Base-by-base conservation (phyloP, 92 coral and sea anemone genomes). In the Palythoa grandis region DNA sequence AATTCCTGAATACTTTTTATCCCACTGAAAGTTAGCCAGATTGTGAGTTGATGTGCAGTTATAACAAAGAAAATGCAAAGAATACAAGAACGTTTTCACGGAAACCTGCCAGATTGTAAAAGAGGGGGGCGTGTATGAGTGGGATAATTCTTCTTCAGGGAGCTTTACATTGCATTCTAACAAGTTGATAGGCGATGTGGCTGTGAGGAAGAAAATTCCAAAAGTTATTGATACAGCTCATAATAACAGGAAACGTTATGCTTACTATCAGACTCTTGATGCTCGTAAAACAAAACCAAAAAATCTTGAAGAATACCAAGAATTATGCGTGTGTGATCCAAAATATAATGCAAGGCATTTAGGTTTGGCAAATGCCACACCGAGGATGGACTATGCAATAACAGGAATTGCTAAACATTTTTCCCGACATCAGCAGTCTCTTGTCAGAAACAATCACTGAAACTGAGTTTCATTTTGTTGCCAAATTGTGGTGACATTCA, bases 321-420 rank as follows among this genome's bases (percentile, higher is more conserved):
- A 68, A 68, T 9, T 23, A 23, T 68, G 72, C 72, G 72, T 68
- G 40, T 40, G 23, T 20, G 72, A 68, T 68, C 72, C 72, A 20
- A 11, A n/a, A n/a, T n/a, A n/a, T n/a, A 17, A 35, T 68, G 72
- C 23, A 68, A 68, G 72, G 72, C 72, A 38, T 22, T 68, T 16
- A 68, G 72, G 35, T 68, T 68, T 24, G 72, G 72, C 15, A 67
- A 11, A 24, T 67, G 72, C 37, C 11, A 37, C 22, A 57, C 2
- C n/a, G 72, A 37, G 3, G 37, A n/a, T n/a, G n/a, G n/a, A n/a
- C n/a, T 67, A 6, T 67, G 72, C 22, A 67, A 67, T 37, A 8
- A 67, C 72, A 67, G 35, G 40, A 37, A 15, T 6, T 67, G 72
- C 6, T 67, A 68, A 29, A 1, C 14, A 23, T 68, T 68, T 68